Evolutionary conservation across 2,113 vertebrate species (phyloP).

Genomic region (Atlantisia rogersi): DNA sequence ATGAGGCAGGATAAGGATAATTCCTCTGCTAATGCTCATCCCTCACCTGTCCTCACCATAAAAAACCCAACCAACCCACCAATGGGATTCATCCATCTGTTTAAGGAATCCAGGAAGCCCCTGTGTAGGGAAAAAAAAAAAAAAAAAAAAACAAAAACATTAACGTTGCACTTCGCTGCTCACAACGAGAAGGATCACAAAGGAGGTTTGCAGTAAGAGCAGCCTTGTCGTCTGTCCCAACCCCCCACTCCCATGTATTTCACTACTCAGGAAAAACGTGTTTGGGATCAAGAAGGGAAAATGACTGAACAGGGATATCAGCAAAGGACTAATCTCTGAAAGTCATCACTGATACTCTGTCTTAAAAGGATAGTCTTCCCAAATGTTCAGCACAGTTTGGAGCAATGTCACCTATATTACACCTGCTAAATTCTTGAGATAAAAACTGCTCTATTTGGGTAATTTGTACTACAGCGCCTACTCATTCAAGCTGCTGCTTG

Average conservation of each 20-base stretch:
- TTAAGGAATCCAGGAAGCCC: background rate
- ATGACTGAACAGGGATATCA: background rate
- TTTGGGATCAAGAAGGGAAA: background rate
- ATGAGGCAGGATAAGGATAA: slow-evolving; percentile 18
- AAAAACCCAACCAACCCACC: background rate
- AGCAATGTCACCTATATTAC: background rate
- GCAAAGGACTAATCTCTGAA: background rate
- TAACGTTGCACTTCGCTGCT: background rate
- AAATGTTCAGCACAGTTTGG: background rate
- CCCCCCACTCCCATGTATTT: background rate
- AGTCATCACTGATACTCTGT: background rate
- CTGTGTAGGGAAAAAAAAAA: background rate
- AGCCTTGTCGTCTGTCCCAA: too few species aligned
- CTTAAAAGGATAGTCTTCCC: background rate
- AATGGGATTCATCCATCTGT: background rate
- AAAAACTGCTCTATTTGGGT: background rate
- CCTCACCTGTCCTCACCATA: background rate
- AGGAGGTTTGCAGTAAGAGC: background rate
- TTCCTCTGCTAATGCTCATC: background rate
- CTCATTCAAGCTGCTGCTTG: background rate
- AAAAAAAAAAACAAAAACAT: background rate
- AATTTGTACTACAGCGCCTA: background rate
- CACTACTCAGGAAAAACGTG: background rate
- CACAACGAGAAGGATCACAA: background rate
- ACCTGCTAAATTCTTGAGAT: background rate